These are phyloP conservation scores for Torymus aiolomorphi DNA, from an alignment of 2,888 invertebrate species.

Conservation along the genomic window DNA sequence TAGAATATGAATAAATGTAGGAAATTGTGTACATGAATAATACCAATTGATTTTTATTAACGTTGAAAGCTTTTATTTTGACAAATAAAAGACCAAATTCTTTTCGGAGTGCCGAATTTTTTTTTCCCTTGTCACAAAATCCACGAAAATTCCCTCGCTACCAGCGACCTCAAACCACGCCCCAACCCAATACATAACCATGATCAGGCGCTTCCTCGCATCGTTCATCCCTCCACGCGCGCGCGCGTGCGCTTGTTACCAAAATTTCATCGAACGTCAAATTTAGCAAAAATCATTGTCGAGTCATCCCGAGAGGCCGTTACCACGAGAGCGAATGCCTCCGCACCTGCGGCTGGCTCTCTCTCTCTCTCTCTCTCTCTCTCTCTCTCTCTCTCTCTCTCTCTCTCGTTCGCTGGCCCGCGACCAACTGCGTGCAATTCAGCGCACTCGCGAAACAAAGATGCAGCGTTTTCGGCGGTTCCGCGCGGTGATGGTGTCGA, in stretches of 20 bases:
- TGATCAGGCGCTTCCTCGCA: conserved; percentile 30
- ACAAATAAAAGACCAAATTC: no score
- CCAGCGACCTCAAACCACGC: no score
- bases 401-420: conserved; percentile 31
- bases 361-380: conserved; percentile 14
- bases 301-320: conserved; percentile 47
- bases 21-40: no score
- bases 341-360: not conserved
- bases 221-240: conserved; percentile 3
- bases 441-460: conserved; percentile 30
- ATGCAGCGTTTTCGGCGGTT: not conserved
- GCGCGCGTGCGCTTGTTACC: no score
- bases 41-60: no score
- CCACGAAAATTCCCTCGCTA: no score
- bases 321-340: conserved; percentile 8
- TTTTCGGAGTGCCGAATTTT: no score
- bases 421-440: conserved; percentile 53
- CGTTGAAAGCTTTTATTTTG: no score
- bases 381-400: conserved; percentile 6
- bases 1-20: no score
- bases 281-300: conserved; percentile 52
- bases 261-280: conserved; percentile 32
- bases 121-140: no score
- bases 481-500: no score
- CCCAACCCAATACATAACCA: conserved; percentile 19